Conservation (phyloP, 2,888 invertebrate genomes). For the Ephialtes manifestator region DNA sequence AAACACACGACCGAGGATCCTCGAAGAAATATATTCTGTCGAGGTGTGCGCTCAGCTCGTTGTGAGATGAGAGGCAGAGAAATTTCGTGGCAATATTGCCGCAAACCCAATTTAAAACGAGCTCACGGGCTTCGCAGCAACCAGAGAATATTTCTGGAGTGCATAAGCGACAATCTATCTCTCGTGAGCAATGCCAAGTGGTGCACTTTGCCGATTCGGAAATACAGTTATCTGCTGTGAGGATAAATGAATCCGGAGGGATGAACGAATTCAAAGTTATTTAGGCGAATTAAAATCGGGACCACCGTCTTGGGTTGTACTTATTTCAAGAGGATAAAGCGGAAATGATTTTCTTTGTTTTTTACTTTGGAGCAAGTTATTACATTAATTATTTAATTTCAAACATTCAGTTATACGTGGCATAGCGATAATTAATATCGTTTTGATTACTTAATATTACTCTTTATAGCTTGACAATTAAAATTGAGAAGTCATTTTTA, state of each 20-base stretch:
- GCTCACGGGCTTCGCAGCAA: slow-evolving; percentile 14
- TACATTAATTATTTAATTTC: background rate
- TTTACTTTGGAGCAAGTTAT: background rate
- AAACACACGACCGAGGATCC: slow-evolving; percentile 7
- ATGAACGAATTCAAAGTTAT: slow-evolving; percentile 11
- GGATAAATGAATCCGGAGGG: background rate
- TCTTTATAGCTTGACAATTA: background rate
- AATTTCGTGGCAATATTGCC: background rate
- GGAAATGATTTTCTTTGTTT: slow-evolving; percentile 12
- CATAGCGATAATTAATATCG: background rate
- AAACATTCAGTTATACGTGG: background rate
- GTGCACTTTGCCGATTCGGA: slow-evolving; percentile 1
- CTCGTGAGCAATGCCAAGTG: background rate
- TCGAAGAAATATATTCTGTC: slow-evolving; percentile 9
- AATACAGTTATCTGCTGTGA: slow-evolving; percentile 5
- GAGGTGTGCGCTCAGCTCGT: background rate
- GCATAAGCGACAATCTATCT: slow-evolving; percentile 6
- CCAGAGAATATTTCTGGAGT: slow-evolving; percentile 52
- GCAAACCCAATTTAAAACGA: slow-evolving; percentile 45
- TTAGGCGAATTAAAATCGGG: slow-evolving; percentile 12
- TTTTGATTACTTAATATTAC: background rate
- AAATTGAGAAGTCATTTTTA: background rate
- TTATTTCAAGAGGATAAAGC: background rate
- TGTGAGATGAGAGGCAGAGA: background rate
- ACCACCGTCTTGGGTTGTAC: too few species aligned